Evolutionary conservation across 2,888 invertebrate species (phyloP), one percentile per base, ranked within the genome.

Genomic region (Rhagophthalmus giganteus): DNA sequence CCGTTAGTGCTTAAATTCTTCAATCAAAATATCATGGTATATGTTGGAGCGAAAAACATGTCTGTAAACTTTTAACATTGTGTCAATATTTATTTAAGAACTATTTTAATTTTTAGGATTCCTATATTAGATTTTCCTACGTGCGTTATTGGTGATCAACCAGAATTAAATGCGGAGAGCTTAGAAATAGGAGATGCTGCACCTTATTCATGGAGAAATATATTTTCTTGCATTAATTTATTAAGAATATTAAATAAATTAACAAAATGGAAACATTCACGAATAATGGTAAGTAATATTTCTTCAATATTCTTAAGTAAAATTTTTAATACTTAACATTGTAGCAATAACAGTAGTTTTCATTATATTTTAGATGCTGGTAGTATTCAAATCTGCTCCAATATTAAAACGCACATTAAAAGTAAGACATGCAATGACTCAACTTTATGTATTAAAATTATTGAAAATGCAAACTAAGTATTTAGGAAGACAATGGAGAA

Each of bases 401-500:
- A 98, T 99, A 66, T 78, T 99, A 48, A 98, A 98, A 76, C 85
- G 96, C 60, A 93, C 97, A 0, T 80, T 99, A 8, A 95, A 97
- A 83, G 93, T 94, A 2, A 83, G 92, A 40, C 94, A 97, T 72
- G 93, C 95, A 3, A 88, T 99, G 83, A 92, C 98, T 84, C 99
- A 99, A 77, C 80, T 99, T 61, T 99, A 99, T 75, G 94, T 97
- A 6, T 79, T 99, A 54, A 99, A 99, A 75, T 78, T 99, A 48
- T 78, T 99, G 8, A 99, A 99, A 79, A 97, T 99, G 95, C 99
- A 99, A 79, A 97, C 98, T 1, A 96, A 98, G 71, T 99, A 98
- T 77, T 82, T 99, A 64, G 99, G 99, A 0, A 81, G 99, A 7
- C 98, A 99, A 71, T 99, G 99, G 99, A 83, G 99, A 35, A 98